Percentiles rank a stretch among this genome's conserved stretches.
phyloP scores from a whole-genome alignment of 2,797 vertebrate genomes.

The Micromesistius poutassou region DNA sequence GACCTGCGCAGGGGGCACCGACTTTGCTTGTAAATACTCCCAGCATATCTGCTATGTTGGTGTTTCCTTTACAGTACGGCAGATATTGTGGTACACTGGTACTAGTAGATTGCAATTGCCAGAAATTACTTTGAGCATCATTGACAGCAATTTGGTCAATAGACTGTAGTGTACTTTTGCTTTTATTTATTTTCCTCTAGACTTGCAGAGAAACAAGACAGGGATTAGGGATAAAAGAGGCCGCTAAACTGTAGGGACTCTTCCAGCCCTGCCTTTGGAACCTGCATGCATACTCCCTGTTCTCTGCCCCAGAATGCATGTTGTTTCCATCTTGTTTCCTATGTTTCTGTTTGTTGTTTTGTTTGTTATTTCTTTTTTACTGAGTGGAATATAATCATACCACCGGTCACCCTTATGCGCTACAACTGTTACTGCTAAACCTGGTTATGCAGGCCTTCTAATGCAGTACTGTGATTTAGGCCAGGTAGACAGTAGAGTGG shows the following conservation, averaged over 20 bases:
- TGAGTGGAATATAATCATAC: background rate
- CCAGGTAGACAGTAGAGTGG: background rate
- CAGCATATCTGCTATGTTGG: background rate
- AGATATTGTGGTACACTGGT: background rate
- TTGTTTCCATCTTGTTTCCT: background rate
- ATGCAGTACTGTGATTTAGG: background rate
- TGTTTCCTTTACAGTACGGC: background rate
- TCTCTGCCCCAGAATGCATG: background rate
- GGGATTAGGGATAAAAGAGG: background rate
- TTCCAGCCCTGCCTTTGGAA: background rate
- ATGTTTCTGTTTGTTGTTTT: background rate
- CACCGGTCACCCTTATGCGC: background rate
- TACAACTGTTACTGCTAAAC: background rate
- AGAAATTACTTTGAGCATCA: background rate
- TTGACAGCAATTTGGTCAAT: background rate
- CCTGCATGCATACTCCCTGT: background rate
- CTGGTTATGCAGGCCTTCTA: background rate
- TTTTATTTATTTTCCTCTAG: background rate
- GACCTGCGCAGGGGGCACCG: slow-evolving; percentile 40
- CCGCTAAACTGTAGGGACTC: background rate
- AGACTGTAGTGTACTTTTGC: background rate
- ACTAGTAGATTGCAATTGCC: background rate
- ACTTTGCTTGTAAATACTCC: slow-evolving; percentile 1
- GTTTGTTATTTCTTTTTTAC: background rate
- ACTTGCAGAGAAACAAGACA: background rate